Evolutionary conservation across 2,888 invertebrate species (phyloP).

Genomic region (Heterodera filipjevi): DNA sequence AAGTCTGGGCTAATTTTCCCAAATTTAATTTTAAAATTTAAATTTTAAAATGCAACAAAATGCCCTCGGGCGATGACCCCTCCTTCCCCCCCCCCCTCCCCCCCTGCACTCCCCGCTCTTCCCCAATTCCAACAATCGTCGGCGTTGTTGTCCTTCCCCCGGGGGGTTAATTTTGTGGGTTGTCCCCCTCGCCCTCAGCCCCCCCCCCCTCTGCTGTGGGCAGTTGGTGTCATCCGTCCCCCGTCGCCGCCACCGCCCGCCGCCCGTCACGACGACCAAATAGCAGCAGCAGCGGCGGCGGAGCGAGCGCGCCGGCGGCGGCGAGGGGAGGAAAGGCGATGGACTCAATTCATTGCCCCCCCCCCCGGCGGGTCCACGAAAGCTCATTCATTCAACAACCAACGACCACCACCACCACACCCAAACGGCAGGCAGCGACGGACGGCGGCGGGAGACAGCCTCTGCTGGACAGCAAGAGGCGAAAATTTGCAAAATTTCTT

Average conservation of each 20-base stretch:
- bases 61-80: background rate
- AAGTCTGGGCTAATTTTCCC: background rate
- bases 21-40: background rate
- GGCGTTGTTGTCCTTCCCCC: background rate
- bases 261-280: conserved; percentile 10
- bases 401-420: background rate
- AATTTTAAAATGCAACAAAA: background rate
- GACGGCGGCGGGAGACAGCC: background rate
- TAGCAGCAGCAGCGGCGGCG: background rate
- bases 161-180: conserved; percentile 4
- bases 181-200: background rate
- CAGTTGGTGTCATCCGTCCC: conserved; percentile 12
- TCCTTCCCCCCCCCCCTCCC: background rate
- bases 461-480: background rate
- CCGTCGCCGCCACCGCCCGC: conserved; percentile 10
- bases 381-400: conserved; percentile 3
- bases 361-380: background rate
- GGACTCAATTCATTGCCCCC: conserved; percentile 12
- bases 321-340: background rate
- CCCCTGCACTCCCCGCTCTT: background rate
- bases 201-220: background rate
- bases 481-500: background rate
- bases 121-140: conserved; percentile 3
- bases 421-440: background rate
- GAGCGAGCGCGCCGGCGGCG: background rate